Base-by-base conservation (phyloP, 1,140 invertebrate genomes). In the Homarus americanus region DNA sequence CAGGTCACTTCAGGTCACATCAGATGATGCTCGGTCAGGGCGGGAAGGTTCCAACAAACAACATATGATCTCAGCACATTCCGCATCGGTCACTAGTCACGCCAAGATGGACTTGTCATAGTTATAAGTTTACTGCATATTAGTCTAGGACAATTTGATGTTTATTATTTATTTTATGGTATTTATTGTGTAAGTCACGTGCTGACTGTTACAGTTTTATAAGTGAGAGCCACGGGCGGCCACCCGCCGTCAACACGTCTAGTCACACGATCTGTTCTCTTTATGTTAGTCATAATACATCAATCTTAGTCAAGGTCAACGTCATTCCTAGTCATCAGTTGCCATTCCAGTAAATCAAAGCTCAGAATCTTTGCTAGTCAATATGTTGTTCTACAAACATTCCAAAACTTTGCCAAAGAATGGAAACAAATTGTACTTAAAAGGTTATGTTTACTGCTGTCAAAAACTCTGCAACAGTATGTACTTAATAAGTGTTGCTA, bases 41-140 rank as follows among this genome's bases (percentile, higher is more conserved):
- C n/a, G 86, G 69, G 32, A 80, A 72, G 78, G 53, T 66, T 12
- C 38, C 36, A 79, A 66, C 28, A 40, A 88, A 41, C 73, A 80
- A 66, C 73, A 53, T 38, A 90, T 83, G 88, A 84, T 90, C 88
- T 90, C 88, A 90, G 88, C 88, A 90, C 88, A 90, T 75, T 84
- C 88, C 88, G 72, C 88, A 83, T 49, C 49, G 88, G 82, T 83
- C 88, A 90, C 88, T 90, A 75, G 80, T 83, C 72, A 83, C 79
- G 44, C 69, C 66, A 82, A 41, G 80, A 34, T 63, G 15, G 72
- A 83, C 82, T 90, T 76, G 87, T 83, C 80, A 53, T 90, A 90
- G 88, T 83, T 75, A 63, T 82, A 83, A 88, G 76, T 75, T 90
- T 78, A 63, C 53, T 49, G 72, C 88, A 84, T 73, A 82, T 58